phyloP scores from a whole-genome alignment of 2,797 vertebrate genomes.

The Lutra lutra region DNA sequence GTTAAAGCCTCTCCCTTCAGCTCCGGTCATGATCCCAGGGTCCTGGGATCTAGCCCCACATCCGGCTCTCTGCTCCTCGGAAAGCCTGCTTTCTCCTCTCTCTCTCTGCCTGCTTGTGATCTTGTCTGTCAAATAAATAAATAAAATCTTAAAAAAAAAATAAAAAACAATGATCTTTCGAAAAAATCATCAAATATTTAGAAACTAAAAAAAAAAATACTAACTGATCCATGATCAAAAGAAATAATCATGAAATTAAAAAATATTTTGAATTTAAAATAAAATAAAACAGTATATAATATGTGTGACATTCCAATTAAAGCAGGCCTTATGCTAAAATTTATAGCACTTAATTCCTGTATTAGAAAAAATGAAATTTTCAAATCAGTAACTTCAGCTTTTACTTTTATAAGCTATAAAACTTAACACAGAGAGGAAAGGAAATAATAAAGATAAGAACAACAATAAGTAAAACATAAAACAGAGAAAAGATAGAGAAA shows the following conservation, averaged over 20 bases:
- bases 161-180: not conserved
- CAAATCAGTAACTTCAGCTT: not conserved
- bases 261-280: not conserved
- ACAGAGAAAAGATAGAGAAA: not conserved
- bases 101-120: no score
- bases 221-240: not conserved
- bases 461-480: constrained; percentile 9
- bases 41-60: no score
- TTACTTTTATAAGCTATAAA: not conserved
- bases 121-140: no score
- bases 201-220: not conserved
- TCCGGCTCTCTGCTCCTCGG: no score
- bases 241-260: not conserved
- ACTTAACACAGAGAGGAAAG: not conserved
- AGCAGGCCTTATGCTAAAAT: not conserved
- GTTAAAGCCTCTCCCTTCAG: no score
- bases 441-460: not conserved
- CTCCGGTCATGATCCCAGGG: no score
- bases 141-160: not conserved
- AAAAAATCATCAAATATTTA: not conserved
- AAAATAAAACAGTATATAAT: not conserved
- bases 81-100: no score
- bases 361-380: not conserved
- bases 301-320: not conserved
- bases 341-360: not conserved